Conservation (phyloP, 2,113 vertebrate species). For the Chaetorhynchus papuensis region DNA sequence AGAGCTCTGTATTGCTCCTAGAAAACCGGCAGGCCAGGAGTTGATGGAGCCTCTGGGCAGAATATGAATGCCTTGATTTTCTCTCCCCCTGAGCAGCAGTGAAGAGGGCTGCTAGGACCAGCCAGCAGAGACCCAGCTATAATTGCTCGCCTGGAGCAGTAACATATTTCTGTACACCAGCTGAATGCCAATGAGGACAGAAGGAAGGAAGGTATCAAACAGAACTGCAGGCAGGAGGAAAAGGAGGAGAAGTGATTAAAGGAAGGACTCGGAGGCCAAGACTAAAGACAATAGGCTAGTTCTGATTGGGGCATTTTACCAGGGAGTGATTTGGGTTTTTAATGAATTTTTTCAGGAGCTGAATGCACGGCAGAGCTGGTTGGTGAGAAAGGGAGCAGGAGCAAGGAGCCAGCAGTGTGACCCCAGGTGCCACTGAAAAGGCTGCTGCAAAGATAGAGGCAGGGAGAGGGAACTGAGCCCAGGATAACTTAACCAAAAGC, state of each 20-base stretch:
- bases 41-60: conserved; percentile 43
- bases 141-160: conserved; percentile 81
- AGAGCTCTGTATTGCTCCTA: conserved; percentile 4
- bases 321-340: not conserved
- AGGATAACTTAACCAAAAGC: not conserved
- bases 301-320: not conserved
- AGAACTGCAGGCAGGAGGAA: not conserved
- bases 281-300: not conserved
- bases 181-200: conserved; percentile 81
- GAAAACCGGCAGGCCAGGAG: conserved; percentile 1
- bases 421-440: not conserved
- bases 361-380: not conserved
- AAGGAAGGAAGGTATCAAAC: conserved; percentile 37
- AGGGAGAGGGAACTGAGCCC: not conserved
- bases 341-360: not conserved
- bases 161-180: conserved; percentile 69
- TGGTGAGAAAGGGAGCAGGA: not conserved
- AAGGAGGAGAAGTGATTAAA: conserved; percentile 40
- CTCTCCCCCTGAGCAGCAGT: conserved; percentile 51
- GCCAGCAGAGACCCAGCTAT: conserved; percentile 72
- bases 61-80: conserved; percentile 76
- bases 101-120: conserved; percentile 65
- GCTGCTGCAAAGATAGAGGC: not conserved
- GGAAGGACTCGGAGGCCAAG: not conserved
- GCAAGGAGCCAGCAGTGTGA: not conserved